Base-by-base conservation (phyloP, 2,888 invertebrate genomes). In the Ligdia adustata region DNA sequence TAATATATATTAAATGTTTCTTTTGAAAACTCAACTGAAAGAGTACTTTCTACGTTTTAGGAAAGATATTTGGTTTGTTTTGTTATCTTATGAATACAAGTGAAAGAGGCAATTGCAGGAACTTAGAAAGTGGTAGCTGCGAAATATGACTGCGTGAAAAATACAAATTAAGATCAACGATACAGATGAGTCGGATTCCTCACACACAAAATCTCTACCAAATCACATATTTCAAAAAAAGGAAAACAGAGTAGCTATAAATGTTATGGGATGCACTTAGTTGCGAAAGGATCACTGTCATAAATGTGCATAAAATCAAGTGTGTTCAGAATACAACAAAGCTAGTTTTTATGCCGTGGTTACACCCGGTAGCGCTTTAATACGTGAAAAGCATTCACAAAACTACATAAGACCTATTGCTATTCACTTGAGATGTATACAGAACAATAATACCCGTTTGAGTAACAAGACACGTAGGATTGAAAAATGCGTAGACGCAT, bases 361-460 rank as follows among this genome's bases (percentile, higher is more conserved):
- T 52, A 51, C 24, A 45, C 52, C 45, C 52, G 38, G 56, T 51
- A 46, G 49, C 42, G 28, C 38, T 51, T 38, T 24, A 29, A 34
- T 38, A 53, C 64, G 63, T 61, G 69, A 43, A 39, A 28, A 51
- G 57, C 43, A 50, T 68, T 27, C 11, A 37, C 35, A 57, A 64
- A 47, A 38, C 35, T 39, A 41, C 43, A 55, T 51, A 7, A 31
- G 11, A 13, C 42, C 24, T 14, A 48, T 58, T 55, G 18, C 26
- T 55, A 47, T 53, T 55, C 55, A 16, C 16, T 27, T 2, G 31
- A 18, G 9, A 35, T 45, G 22, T 9, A 33, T 29, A 42, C 43
- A 27, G 45, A 22, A 44, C 32, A 40, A 41, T 45, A 16, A 42
- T 20, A 5, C 6, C 9, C 0, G 14, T 38, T 38, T 28, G 5